A percentile compares a stretch with the other conserved stretches of the same genome.
Evolutionary conservation across 2,888 invertebrate genomes (phyloP).

Genomic region (Cosmia pyralina): DNA sequence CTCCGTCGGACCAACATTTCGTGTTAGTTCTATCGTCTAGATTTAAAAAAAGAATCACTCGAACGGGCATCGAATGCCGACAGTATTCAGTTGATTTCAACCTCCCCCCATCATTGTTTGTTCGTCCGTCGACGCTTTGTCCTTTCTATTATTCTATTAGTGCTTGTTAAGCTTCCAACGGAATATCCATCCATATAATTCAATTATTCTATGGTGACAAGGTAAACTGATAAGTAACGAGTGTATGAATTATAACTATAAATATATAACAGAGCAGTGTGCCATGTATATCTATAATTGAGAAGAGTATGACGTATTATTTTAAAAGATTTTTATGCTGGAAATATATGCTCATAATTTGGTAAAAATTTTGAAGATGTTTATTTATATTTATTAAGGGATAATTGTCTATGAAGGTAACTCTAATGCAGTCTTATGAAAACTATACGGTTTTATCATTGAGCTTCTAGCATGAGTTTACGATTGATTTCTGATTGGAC

Average conservation of each 20-base stretch:
- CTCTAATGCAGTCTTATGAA: slow-evolving; percentile 80
- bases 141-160: slow-evolving; percentile 74
- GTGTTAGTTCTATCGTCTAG: slow-evolving; percentile 79
- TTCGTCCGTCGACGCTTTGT: slow-evolving; percentile 66
- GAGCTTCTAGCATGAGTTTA: slow-evolving; percentile 59
- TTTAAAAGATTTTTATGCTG: slow-evolving; percentile 87
- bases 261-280: slow-evolving; percentile 87
- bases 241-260: slow-evolving; percentile 82
- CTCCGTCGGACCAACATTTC: slow-evolving; percentile 83
- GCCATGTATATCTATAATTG: slow-evolving; percentile 89
- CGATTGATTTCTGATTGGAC: slow-evolving; percentile 27
- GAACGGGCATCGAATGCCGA: slow-evolving; percentile 81
- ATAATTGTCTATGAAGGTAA: slow-evolving; percentile 81
- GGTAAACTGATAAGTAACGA: slow-evolving; percentile 87
- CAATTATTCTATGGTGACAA: slow-evolving; percentile 90
- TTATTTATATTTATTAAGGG: slow-evolving; percentile 87
- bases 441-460: slow-evolving; percentile 74
- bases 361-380: slow-evolving; percentile 88
- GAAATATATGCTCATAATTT: slow-evolving; percentile 89
- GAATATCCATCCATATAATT: slow-evolving; percentile 89
- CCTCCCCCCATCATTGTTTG: slow-evolving; percentile 35
- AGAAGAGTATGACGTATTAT: slow-evolving; percentile 86
- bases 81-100: slow-evolving; percentile 70
- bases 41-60: slow-evolving; percentile 66
- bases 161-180: slow-evolving; percentile 88